phyloP scores from a whole-genome alignment of 2,797 vertebrate species.

The Lithobates sylvaticus region DNA sequence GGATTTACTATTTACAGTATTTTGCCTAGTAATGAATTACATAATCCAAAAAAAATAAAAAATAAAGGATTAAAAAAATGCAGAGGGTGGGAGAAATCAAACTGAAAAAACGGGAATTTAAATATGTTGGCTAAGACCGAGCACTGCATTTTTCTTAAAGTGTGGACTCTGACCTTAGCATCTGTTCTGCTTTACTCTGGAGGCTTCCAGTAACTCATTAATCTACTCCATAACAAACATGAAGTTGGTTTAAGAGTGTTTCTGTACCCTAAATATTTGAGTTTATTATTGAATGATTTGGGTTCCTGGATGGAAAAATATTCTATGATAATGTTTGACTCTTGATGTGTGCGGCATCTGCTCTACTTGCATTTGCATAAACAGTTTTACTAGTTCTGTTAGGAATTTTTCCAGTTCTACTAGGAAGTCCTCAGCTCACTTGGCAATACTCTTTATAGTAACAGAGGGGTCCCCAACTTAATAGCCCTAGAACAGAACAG shows the following conservation, averaged over 20 bases:
- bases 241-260: conserved; percentile 19
- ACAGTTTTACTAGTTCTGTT: too few relatives aligned
- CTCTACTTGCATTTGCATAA: not conserved
- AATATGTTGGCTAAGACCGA: conserved; percentile 9
- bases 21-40: not conserved
- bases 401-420: too few relatives aligned
- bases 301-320: conserved; percentile 5
- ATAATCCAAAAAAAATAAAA: not conserved
- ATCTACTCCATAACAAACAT: conserved; percentile 47
- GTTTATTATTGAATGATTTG: not conserved
- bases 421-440: not conserved
- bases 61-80: too few relatives aligned
- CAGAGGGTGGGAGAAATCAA: too few relatives aligned
- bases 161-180: conserved; percentile 48
- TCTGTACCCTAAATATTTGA: conserved; percentile 8
- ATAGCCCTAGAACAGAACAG: too few relatives aligned
- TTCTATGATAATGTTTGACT: not conserved
- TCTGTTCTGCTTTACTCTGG: conserved; percentile 50
- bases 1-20: not conserved
- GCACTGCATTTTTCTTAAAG: conserved; percentile 42
- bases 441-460: not conserved
- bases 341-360: not conserved
- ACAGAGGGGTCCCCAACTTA: too few relatives aligned
- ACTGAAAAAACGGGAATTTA: conserved; percentile 11
- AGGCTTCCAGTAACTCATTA: conserved; percentile 51